Evolutionary conservation across 1,140 invertebrate genomes (phyloP), one percentile per base, ranked within the genome.

Genomic region (Hyphantria cunea): DNA sequence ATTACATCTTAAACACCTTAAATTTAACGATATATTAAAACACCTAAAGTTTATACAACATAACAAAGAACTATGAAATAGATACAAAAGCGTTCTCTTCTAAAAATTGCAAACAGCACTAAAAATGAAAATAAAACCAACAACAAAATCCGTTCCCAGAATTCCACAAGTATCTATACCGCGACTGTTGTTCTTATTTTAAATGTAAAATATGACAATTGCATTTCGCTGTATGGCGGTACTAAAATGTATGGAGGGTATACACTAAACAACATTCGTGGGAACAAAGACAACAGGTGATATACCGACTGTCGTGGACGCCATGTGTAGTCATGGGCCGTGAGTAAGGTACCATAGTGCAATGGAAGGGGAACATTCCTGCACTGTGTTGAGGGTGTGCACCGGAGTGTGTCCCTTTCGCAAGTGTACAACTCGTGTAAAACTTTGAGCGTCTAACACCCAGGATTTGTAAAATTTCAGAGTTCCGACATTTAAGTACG

Each of bases 251-350:
- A 56, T 56, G 32, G 45, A 45, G 44, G 55, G 39, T 58, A 44
- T 45, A 48, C 45, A 48, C 48, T 34, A 58, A 48, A 56, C 34
- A 42, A 12, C 32, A 31, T 76, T 68, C 80, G 75, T 86, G 86
- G 78, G 86, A 85, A 84, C 77, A 74, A 61, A 72, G 72, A 73
- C 64, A 74, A 73, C 84, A 89, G 86, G 86, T 89, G 86, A 85
- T 69, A 73, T 72, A 79, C 68, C 68, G 63, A 72, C 41, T 44
- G 12, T 44, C n/a, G 41, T 2, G 12, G 0, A 39, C n/a, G 7
- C 37, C 77, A 79, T 82, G 82, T 82, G 80, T 68, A 71, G 84
- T 89, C 77, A 87, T 82, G 84, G 80, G 60, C 71, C 54, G 70
- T 79, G 78, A 73, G 25, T 15, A 48, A 58, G 55, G 54, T 56